These are phyloP conservation scores for Pristionchus fissidentatus DNA, from an alignment of 2,888 invertebrate species.

Conservation along the genomic window DNA sequence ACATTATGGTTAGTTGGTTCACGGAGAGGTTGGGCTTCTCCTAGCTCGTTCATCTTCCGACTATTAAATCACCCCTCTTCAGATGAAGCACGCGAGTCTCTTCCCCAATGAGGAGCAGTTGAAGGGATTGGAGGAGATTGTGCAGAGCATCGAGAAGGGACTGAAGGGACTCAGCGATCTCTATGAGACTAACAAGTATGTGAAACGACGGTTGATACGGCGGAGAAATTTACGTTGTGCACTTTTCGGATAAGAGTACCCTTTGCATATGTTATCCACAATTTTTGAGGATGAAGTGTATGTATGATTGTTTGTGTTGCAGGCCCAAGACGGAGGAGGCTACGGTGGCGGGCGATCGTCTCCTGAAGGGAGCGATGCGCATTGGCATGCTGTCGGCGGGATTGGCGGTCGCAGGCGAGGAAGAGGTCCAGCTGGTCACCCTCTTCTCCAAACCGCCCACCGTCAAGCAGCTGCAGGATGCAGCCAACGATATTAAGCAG, in stretches of 20 bases:
- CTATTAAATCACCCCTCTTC: neutral
- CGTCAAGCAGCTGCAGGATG: conserved; percentile 86
- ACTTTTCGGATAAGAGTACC: neutral
- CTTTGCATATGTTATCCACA: neutral
- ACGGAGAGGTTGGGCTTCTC: neutral
- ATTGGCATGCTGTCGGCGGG: conserved; percentile 93
- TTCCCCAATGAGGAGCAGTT: conserved; percentile 91
- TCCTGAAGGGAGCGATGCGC: conserved; percentile 95
- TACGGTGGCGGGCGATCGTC: conserved; percentile 72
- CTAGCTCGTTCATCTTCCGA: neutral
- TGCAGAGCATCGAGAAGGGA: conserved; percentile 92
- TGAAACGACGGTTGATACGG: neutral
- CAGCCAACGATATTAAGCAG: conserved; percentile 87
- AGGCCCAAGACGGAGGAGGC: conserved; percentile 12
- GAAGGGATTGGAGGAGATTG: conserved; percentile 87
- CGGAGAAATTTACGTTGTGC: neutral
- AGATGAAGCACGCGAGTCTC: conserved; percentile 84
- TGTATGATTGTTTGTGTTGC: neutral
- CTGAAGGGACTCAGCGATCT: conserved; percentile 94
- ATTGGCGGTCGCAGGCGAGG: conserved; percentile 89
- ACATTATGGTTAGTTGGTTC: conserved; percentile 47
- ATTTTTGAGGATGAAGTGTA: neutral
- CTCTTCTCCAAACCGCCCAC: conserved; percentile 95
- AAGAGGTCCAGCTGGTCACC: conserved; percentile 85
- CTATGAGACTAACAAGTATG: conserved; percentile 77